Evolutionary conservation across 2,888 invertebrate species (phyloP), one percentile per base, ranked within the genome.

Genomic region (Stratiomys singularior): DNA sequence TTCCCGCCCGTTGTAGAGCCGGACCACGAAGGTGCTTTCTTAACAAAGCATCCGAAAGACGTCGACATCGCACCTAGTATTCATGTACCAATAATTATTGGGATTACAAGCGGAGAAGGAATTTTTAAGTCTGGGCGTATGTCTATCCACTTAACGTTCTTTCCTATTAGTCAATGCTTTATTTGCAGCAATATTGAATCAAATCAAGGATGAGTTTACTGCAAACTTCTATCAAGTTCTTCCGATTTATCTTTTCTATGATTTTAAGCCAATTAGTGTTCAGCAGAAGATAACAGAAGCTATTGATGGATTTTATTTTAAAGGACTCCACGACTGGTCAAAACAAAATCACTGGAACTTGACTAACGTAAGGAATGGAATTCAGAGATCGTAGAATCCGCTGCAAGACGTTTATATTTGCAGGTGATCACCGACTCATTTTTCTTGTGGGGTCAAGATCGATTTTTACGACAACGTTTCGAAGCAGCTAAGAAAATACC

Each of bases 281-380:
- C 74, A 27, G 23, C 9, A 58, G 25, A 47, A 60, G 21, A 4
- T 60, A 4, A 74, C 60, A 25, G 37, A 58, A 37, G 5, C 15
- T 30, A 58, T 74, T n/a, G 74, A 74, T 60, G 23, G 60, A 15
- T 74, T 74, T 13, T 74, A 74, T 23, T 74, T 74, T 15, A 58
- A 74, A 5, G 60, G 37, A 37, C 21, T 27, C 1, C 74, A 58
- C 23, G 44, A 74, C 23, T 74, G 74, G 74, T 23, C 58, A 11
- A 60, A 60, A 23, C 21, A 37, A 58, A 74, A 58, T 2, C 30
- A 58, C 58, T 30, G 37, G 1, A 74, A 74, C 28, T 60, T 74
- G 11, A 74, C 74, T 23, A 74, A 74, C 21, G 74, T 74, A 74
- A 23, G 27, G 9, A n/a, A n/a, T n/a, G n/a, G 46, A 9, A 44